Conservation (phyloP, 2,888 invertebrate genomes). For the Plagiodera versicolora region DNA sequence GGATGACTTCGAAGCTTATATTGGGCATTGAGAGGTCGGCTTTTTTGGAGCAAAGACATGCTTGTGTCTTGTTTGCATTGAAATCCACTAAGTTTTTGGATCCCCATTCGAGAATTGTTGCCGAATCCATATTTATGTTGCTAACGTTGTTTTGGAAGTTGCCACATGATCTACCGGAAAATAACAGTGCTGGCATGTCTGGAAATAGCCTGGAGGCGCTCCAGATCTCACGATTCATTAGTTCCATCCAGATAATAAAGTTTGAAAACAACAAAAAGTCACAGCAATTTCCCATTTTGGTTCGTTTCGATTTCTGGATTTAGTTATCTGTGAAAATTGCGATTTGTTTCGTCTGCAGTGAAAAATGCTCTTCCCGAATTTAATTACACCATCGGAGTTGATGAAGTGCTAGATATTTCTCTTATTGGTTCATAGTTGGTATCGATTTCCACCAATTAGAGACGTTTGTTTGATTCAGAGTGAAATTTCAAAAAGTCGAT, state of each 20-base stretch:
- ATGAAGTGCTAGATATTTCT: not conserved
- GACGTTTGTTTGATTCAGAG: too few species aligned
- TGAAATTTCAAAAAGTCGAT: too few species aligned
- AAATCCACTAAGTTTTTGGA: too few species aligned
- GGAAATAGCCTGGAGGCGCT: not conserved
- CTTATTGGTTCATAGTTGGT: not conserved
- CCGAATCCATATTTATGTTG: too few species aligned
- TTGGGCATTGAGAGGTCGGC: too few species aligned
- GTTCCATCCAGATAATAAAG: not conserved
- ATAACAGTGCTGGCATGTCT: not conserved
- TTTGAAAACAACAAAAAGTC: slow-evolving; percentile 9
- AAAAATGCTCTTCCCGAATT: not conserved
- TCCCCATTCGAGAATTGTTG: too few species aligned
- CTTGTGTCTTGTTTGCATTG: too few species aligned
- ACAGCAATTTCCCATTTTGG: not conserved
- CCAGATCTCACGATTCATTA: slow-evolving; percentile 5
- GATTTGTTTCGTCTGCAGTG: slow-evolving; percentile 7
- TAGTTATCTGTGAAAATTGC: slow-evolving; percentile 23
- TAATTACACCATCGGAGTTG: not conserved
- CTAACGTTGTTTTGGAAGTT: not conserved
- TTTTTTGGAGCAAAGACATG: too few species aligned
- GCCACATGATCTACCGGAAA: not conserved
- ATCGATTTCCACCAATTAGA: too few species aligned
- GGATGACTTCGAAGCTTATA: too few species aligned
- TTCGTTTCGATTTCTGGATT: slow-evolving; percentile 18